Conservation (phyloP, 2,888 invertebrate genomes). For the Hyposoter dolosus region DNA sequence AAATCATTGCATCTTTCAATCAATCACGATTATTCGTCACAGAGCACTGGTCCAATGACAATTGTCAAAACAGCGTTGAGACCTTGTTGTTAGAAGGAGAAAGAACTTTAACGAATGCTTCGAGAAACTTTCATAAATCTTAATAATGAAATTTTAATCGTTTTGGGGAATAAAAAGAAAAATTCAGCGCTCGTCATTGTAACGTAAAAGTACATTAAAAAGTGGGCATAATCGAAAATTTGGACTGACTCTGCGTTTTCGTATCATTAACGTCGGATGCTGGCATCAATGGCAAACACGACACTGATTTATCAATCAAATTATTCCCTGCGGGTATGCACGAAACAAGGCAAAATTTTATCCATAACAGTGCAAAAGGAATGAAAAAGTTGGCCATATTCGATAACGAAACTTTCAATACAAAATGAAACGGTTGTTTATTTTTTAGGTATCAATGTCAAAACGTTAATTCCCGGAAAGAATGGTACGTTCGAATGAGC, state of each 20-base stretch:
- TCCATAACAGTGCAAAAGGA: constrained; percentile 25
- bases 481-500: constrained; percentile 14
- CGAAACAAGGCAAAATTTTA: constrained; percentile 17
- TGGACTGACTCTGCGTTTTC: constrained; percentile 13
- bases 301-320: constrained; percentile 19
- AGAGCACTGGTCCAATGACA: not conserved
- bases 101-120: not conserved
- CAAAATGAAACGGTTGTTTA: not conserved
- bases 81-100: not conserved
- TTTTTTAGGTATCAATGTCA: constrained; percentile 7
- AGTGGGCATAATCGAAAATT: not conserved
- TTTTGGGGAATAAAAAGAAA: not conserved
- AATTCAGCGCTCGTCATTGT: not conserved
- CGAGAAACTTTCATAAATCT: not conserved
- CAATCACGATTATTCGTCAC: not conserved
- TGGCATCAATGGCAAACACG: constrained; percentile 9
- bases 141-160: not conserved
- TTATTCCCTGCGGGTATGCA: constrained; percentile 17
- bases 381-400: constrained; percentile 40
- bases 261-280: constrained; percentile 14
- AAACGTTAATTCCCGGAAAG: constrained; percentile 12
- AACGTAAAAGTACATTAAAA: not conserved
- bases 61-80: not conserved
- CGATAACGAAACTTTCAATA: not conserved
- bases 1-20: not conserved